Evolutionary conservation across 2,113 vertebrate genomes (phyloP), one percentile per base, ranked within the genome.

Genomic region (Corvus cornix): DNA sequence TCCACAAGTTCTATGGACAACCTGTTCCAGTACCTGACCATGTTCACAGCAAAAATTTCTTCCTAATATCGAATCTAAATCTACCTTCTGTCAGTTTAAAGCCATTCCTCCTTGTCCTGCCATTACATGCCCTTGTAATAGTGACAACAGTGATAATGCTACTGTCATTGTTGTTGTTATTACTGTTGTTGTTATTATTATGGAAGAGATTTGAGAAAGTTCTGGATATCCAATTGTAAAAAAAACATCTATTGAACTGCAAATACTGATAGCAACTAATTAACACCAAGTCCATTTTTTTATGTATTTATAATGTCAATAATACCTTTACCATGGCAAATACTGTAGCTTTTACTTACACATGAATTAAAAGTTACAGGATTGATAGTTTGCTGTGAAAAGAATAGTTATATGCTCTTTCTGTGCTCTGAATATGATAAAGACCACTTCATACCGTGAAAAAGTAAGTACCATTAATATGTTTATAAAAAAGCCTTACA

Each of bases 401-500:
- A 77, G 39, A 24, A 84, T 2, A 53, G 10, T 41, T 83, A 39
- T 37, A 63, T 5, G 2, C 31, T 88, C 18, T 73, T 16, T 37
- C 20, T 75, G 17, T 37, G 33, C 63, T 88, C 48, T 72, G 35
- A 77, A 21, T 53, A 63, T 17, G 22, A 68, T 19, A 63, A 77
- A 77, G 11, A 46, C 8, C 5, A 37, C 33, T 56, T 58, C 15
- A 28, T 16, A 58, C 12, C 15, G 9, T 27, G 18, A 69, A 58
- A 90, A 74, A 56, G 8, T 41, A 59, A 10, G 23, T 13, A 23
- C 5, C 11, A 26, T 37, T 31, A 67, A 24, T 17, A 62, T 1
- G 4, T 62, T 68, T 33, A 33, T 13, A 9, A 77, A 69, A 84
- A 53, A 33, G 7, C 12, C 81, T 97, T 97, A 98, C 97, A 97